These are phyloP conservation scores for Ormia ochracea DNA, from an alignment of 2,888 invertebrate species.

Conservation along the genomic window DNA sequence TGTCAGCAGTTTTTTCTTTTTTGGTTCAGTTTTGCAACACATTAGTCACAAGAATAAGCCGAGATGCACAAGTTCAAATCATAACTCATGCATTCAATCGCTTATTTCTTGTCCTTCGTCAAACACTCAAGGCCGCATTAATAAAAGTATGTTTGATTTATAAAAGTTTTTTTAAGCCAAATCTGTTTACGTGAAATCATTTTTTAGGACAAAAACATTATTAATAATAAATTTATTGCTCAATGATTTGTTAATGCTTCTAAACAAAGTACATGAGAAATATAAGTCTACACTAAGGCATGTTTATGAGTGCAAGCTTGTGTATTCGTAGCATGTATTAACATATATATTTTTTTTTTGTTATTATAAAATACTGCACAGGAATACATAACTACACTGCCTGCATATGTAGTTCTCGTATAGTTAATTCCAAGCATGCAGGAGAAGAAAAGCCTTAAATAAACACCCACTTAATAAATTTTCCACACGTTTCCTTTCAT, in stretches of 20 bases:
- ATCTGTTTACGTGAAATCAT: not conserved
- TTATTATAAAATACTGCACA: not conserved
- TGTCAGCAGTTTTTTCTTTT: too few relatives aligned
- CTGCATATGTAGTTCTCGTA: not conserved
- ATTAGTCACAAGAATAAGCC: too few relatives aligned
- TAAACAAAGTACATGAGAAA: not conserved
- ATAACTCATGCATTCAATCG: too few relatives aligned
- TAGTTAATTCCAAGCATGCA: not conserved
- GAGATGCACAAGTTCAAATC: too few relatives aligned
- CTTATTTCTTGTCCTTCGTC: too few relatives aligned
- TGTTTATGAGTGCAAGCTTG: not conserved
- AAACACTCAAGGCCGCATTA: too few relatives aligned
- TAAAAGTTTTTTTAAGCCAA: too few relatives aligned
- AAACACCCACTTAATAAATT: slow-evolving; percentile 30
- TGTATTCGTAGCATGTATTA: not conserved
- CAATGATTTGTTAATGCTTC: slow-evolving; percentile 68
- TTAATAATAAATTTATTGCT: slow-evolving; percentile 75
- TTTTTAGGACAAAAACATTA: slow-evolving; percentile 63
- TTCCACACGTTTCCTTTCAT: not conserved
- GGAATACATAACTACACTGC: not conserved
- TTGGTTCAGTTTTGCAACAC: too few relatives aligned
- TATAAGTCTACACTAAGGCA: not conserved
- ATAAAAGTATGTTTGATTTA: too few relatives aligned
- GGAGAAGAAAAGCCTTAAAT: slow-evolving; percentile 23
- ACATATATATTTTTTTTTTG: not conserved